These are phyloP conservation scores for Argyra leucocephala DNA, from an alignment of 2,888 invertebrate genomes.

Conservation along the genomic window DNA sequence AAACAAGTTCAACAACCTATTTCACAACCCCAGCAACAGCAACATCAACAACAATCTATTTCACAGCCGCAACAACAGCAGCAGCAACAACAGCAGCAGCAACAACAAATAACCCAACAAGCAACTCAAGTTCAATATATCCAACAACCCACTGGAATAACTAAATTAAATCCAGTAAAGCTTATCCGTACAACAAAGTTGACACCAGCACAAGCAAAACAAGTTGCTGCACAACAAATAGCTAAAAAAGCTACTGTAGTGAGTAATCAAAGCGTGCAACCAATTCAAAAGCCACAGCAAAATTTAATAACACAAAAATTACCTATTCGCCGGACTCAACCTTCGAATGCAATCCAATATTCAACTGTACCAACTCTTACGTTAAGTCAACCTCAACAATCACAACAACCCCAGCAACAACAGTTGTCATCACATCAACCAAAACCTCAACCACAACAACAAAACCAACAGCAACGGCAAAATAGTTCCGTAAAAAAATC, in stretches of 20 bases:
- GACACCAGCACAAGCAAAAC: conserved; percentile 20
- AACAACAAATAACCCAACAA: background rate
- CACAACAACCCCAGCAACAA: conserved; percentile 29
- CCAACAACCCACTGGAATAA: background rate
- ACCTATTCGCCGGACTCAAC: conserved; percentile 25
- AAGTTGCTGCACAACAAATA: conserved; percentile 26
- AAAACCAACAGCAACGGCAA: conserved; percentile 17
- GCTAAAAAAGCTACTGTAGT: conserved; percentile 16
- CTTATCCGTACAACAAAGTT: conserved; percentile 9
- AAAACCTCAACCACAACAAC: conserved; percentile 17
- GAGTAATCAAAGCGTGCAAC: conserved; percentile 19
- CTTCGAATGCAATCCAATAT: conserved; percentile 35
- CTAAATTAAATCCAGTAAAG: background rate
- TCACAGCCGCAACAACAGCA: conserved; percentile 26
- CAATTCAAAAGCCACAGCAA: conserved; percentile 22
- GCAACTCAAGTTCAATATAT: background rate
- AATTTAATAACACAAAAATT: conserved; percentile 14
- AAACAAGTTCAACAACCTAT: background rate
- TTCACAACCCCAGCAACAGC: conserved; percentile 29
- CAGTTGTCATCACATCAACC: conserved; percentile 25
- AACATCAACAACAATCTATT: conserved; percentile 23
- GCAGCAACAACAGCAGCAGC: conserved; percentile 19
- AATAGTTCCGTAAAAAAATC: conserved; percentile 17
- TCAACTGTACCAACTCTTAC: conserved; percentile 26
- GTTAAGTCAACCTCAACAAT: conserved; percentile 25